phyloP scores from a whole-genome alignment of 2,113 vertebrate genomes.

The Equus przewalskii region DNA sequence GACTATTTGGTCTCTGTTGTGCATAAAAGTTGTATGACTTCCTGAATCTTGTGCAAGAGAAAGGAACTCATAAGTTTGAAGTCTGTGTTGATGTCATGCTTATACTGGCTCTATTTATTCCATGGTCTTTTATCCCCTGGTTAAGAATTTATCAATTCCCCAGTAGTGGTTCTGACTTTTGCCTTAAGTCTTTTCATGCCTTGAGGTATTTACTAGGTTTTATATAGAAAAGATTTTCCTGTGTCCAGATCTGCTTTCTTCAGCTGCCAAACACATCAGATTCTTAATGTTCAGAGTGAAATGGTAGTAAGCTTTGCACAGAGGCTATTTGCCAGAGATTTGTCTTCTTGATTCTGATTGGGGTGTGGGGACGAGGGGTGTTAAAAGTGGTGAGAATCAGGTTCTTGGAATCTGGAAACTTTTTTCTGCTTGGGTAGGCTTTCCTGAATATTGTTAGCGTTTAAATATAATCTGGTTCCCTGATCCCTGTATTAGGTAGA shows the following conservation, averaged over 20 bases:
- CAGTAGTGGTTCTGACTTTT: neutral
- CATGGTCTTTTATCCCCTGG: neutral
- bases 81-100: neutral
- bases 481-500: neutral
- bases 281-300: conserved; percentile 45
- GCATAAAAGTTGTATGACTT: neutral
- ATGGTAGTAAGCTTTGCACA: neutral
- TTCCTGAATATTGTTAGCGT: neutral
- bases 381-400: neutral
- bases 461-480: neutral
- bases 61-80: neutral
- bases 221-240: neutral
- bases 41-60: neutral
- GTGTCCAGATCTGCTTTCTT: neutral
- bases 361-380: neutral
- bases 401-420: conserved; percentile 31
- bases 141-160: neutral
- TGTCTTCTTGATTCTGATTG: conserved; percentile 30
- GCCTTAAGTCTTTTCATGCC: neutral
- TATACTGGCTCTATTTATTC: neutral
- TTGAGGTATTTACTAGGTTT: neutral
- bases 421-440: conserved; percentile 13
- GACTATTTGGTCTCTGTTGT: neutral
- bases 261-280: neutral
- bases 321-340: neutral